A percentile compares a stretch with the other conserved stretches of the same genome.
Evolutionary conservation across 1,140 invertebrate genomes (phyloP).

Genomic region (Vanessa tameamea): DNA sequence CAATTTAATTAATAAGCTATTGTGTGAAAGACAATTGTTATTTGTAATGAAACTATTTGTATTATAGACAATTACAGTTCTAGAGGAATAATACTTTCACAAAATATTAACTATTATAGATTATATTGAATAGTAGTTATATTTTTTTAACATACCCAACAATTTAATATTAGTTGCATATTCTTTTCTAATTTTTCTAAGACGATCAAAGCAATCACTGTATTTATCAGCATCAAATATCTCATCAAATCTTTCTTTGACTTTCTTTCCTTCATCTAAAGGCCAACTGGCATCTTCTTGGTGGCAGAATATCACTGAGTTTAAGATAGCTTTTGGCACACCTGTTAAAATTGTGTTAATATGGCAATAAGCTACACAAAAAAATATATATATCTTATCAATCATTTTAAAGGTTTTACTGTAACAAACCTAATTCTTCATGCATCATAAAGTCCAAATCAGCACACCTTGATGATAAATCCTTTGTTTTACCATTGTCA

Average conservation of each 20-base stretch:
- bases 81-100: no score
- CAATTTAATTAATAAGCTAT: no score
- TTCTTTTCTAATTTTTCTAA: conserved; percentile 87
- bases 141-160: conserved; percentile 56
- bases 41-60: no score
- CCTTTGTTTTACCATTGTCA: conserved; percentile 67
- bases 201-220: conserved; percentile 93
- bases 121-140: background rate
- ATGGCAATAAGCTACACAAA: background rate
- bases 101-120: no score
- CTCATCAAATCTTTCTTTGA: conserved; percentile 98
- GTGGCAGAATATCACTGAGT: conserved; percentile 99
- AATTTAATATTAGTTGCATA: conserved; percentile 77
- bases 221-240: conserved; percentile 98
- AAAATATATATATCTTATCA: background rate
- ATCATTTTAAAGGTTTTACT: background rate
- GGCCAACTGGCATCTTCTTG: conserved; percentile 99
- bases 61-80: no score
- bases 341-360: conserved; percentile 49
- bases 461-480: conserved; percentile 76
- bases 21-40: no score
- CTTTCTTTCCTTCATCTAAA: conserved; percentile 94
- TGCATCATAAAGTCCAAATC: conserved; percentile 74
- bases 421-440: conserved; percentile 70
- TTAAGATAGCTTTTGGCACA: conserved; percentile 96